Conservation (phyloP, 2,113 vertebrate genomes). For the Catagonus wagneri region DNA sequence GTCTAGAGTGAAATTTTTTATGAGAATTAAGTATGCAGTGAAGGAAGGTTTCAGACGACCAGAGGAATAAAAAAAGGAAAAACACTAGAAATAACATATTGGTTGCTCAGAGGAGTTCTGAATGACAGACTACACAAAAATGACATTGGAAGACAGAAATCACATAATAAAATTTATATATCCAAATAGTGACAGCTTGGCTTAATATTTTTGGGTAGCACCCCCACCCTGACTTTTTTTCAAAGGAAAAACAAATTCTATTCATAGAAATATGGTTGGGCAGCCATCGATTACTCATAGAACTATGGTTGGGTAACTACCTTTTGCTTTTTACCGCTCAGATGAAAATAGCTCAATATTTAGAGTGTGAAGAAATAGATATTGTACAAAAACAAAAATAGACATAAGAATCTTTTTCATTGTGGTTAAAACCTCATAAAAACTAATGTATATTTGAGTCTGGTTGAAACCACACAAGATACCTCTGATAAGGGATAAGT, state of each 20-base stretch:
- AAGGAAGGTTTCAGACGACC: neutral
- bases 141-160: neutral
- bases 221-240: neutral
- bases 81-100: neutral
- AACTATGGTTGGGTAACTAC: neutral
- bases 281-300: neutral
- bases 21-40: neutral
- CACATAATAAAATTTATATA: neutral
- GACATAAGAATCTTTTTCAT: neutral
- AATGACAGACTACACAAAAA: neutral
- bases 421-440: conserved; percentile 29
- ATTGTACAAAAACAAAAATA: conserved; percentile 26
- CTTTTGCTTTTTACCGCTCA: neutral
- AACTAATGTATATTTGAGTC: neutral
- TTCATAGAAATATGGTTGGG: neutral
- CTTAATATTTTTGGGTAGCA: neutral
- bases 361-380: neutral
- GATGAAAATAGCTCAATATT: neutral
- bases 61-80: neutral
- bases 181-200: neutral
- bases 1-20: neutral
- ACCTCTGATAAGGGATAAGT: neutral
- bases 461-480: conserved; percentile 50
- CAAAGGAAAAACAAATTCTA: neutral
- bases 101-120: neutral